Evolutionary conservation across 2,888 invertebrate species (phyloP).

Genomic region (Caradrina kadenii): DNA sequence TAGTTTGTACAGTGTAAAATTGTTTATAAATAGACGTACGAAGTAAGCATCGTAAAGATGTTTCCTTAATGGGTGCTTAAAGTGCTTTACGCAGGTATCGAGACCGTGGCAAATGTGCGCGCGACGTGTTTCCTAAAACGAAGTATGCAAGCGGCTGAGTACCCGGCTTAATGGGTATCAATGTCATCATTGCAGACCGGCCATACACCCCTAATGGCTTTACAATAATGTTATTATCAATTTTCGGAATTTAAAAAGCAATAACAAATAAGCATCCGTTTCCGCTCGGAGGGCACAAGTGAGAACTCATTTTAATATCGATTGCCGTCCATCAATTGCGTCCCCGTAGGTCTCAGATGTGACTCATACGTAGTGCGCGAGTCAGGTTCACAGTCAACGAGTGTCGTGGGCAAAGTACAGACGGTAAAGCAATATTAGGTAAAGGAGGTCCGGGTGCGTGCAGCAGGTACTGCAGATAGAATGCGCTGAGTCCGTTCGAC

Average conservation of each 20-base stretch:
- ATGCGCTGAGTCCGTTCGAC: slow-evolving; percentile 83
- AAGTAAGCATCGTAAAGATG: slow-evolving; percentile 58
- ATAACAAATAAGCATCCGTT: slow-evolving; percentile 60
- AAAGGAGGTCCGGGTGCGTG: slow-evolving; percentile 67
- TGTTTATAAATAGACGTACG: slow-evolving; percentile 54
- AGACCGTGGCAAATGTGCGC: slow-evolving; percentile 48
- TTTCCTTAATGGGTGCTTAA: slow-evolving; percentile 59
- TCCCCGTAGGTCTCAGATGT: slow-evolving; percentile 52
- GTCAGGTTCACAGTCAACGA: slow-evolving; percentile 44
- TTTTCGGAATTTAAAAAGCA: slow-evolving; percentile 59
- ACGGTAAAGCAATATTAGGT: slow-evolving; percentile 65
- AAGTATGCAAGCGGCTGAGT: slow-evolving; percentile 46
- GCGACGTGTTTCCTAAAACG: slow-evolving; percentile 51
- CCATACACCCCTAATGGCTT: slow-evolving; percentile 35
- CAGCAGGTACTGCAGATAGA: slow-evolving; percentile 76
- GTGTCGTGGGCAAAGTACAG: slow-evolving; percentile 53
- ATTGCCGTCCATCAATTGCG: slow-evolving; percentile 50
- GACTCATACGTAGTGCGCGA: slow-evolving; percentile 45
- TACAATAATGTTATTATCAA: slow-evolving; percentile 54
- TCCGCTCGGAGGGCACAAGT: slow-evolving; percentile 49
- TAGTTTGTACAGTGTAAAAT: slow-evolving; percentile 50
- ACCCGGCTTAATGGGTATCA: slow-evolving; percentile 55
- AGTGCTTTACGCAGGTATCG: slow-evolving; percentile 58
- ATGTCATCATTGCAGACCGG: slow-evolving; percentile 43
- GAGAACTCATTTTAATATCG: slow-evolving; percentile 54